Base-by-base conservation (phyloP, 1,140 invertebrate genomes). In the Conopomorpha cramerella region DNA sequence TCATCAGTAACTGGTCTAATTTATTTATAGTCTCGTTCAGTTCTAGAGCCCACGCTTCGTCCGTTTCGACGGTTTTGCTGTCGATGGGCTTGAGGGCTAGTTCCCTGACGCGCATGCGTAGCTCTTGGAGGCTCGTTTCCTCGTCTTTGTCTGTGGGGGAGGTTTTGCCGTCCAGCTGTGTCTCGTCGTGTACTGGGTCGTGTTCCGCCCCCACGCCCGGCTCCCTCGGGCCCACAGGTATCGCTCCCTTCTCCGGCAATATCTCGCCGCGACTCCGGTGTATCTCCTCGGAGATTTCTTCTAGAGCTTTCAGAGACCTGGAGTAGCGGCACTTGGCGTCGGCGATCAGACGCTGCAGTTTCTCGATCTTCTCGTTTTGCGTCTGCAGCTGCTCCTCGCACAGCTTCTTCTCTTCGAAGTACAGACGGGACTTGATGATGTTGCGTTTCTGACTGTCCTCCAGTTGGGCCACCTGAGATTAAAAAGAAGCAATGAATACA, bases 251-350 rank as follows among this genome's bases (percentile, higher is more conserved):
- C 0, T 23, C 19, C 10, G 19, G 19, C 4, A 23, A 23, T 6
- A 23, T 6, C 30, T 73, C 64, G 2, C 67, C 72, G 8, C 67
- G 39, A 2, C 84, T 77, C 39, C 84, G 80, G 68, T 97, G 94
- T 55, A 97, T 96, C 65, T 96, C 92, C 74, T 96, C 92, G 42
- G 92, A 96, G 45, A 97, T 96, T 55, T 86, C 85, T 67, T 97
- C 95, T 3, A 97, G 74, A 48, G 90, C 90, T 50, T 88, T 85
- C 14, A 97, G 72, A 0, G 93, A 91, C 48, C 90, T 86, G 0
- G 93, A 84, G 66, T 96, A 96, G 11, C 86, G 84, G 46, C 83
- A 81, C 70, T 97, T 97, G 1, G 91, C 86, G 50, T 85, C 83
- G 8, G 84, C 74, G 19, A 97, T 91, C 19, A 86, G 84, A 36